Base-by-base conservation (phyloP, 2,113 vertebrate genomes). In the Chloropsis cyanopogon region DNA sequence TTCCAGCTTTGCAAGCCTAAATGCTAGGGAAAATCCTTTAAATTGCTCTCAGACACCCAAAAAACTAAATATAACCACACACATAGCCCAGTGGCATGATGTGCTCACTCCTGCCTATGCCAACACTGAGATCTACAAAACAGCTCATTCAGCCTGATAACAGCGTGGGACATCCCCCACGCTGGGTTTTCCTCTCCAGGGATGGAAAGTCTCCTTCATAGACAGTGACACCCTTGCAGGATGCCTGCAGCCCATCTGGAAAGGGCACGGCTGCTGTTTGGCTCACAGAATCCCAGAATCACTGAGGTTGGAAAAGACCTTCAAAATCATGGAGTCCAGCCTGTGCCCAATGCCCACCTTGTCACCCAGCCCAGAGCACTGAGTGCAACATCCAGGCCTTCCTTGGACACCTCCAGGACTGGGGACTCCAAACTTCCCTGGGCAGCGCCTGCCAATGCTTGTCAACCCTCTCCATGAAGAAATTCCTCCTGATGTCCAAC, bases 311-410 rank as follows among this genome's bases (percentile, higher is more conserved):
- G 41, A 64, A 71, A 75, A 68, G n/a, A 39, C 9, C 11, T 75
- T 13, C 25, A 41, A 47, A 46, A 15, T 14, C 10, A 46, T 8
- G 0, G 0, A 54, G 14, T 23, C 14, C n/a, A 12, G 7, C 0
- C 15, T 73, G 37, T n/a, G 23, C 8, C 10, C 0, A 0, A 39
- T 6, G 2, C 12, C 3, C 33, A 42, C 12, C 25, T 37, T 63
- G 63, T 49, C 25, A 4, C 41, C 39, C 26, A 71, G 21, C 12
- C 33, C 77, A 88, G 33, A 60, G 70, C 39, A 22, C 6, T 4
- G 10, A 63, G 31, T 23, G 47, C 17, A 41, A 35, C 4, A 0
- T 14, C 28, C 61, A 60, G 29, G 0, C 19, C 1, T 39, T 82
- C 28, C 39, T 52, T 21, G 53, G 47, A 26, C 21, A 35, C 17